phyloP scores from a whole-genome alignment of 2,113 vertebrate species.

The Spizaetus ornatus region DNA sequence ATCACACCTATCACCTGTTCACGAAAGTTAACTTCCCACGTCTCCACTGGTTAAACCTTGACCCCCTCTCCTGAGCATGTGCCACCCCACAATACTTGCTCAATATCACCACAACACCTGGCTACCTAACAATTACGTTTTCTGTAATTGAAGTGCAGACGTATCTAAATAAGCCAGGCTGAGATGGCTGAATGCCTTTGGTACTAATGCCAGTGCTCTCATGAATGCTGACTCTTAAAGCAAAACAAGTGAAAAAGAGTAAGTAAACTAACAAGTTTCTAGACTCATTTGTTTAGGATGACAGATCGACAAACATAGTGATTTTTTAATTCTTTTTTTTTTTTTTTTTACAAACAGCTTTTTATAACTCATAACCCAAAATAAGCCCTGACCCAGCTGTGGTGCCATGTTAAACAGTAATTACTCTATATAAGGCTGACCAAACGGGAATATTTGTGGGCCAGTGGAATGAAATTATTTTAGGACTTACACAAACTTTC shows the following conservation, averaged over 20 bases:
- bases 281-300: slow-evolving; percentile 38
- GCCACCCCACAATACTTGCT: background rate
- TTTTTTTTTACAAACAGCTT: slow-evolving; percentile 23
- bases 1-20: background rate
- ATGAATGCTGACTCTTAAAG: slow-evolving; percentile 9
- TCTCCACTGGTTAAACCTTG: background rate
- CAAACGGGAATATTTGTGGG: slow-evolving; percentile 31
- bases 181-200: background rate
- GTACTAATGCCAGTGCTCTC: background rate
- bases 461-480: slow-evolving; percentile 46
- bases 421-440: slow-evolving; percentile 52
- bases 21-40: background rate
- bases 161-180: background rate
- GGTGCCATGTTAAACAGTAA: slow-evolving; percentile 59
- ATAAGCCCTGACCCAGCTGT: slow-evolving; percentile 45
- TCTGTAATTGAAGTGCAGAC: background rate
- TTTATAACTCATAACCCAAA: slow-evolving; percentile 64
- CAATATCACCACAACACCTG: background rate
- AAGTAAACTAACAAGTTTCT: slow-evolving; percentile 31
- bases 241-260: background rate
- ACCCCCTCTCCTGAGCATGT: background rate
- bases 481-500: slow-evolving; percentile 35
- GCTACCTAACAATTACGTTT: background rate
- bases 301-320: slow-evolving; percentile 27
- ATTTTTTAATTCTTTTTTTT: background rate